Percentiles rank a stretch among this genome's conserved stretches.
Conservation (phyloP, 2,797 vertebrate species). For the Coendou prehensilis region DNA sequence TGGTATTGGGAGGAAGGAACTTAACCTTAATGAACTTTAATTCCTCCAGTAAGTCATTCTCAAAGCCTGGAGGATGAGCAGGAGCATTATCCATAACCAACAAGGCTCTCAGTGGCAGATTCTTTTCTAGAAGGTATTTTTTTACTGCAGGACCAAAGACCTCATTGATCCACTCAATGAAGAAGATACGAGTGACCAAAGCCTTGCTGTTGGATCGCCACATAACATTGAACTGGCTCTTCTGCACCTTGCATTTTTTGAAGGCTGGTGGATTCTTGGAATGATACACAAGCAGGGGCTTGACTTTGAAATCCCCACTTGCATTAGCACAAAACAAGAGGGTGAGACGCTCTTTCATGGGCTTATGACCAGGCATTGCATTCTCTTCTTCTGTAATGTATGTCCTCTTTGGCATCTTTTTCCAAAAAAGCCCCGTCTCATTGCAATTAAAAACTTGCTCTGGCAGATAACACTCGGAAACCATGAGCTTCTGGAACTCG, state of each 20-base stretch:
- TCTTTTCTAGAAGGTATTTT: neutral
- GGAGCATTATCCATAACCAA: neutral
- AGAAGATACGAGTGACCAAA: neutral
- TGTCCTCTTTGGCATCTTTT: neutral
- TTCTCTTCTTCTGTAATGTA: neutral
- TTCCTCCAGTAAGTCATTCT: neutral
- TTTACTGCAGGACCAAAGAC: neutral
- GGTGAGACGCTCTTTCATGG: neutral
- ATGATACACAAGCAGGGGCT: neutral
- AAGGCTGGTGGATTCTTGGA: neutral
- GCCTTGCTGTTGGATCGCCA: neutral
- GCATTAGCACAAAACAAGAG: neutral
- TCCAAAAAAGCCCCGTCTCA: neutral
- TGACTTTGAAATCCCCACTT: neutral
- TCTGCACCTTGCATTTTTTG: neutral
- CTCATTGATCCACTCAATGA: neutral
- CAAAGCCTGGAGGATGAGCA: neutral
- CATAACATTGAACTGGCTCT: neutral
- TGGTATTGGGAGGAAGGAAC: conserved; percentile 37
- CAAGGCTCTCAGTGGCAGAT: neutral
- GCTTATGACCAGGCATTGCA: neutral
- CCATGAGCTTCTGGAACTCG: neutral
- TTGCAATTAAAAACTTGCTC: neutral
- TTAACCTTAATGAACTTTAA: neutral
- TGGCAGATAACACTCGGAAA: neutral